Base-by-base conservation (phyloP, 2,113 vertebrate species). In the Ammodramus savannarum region DNA sequence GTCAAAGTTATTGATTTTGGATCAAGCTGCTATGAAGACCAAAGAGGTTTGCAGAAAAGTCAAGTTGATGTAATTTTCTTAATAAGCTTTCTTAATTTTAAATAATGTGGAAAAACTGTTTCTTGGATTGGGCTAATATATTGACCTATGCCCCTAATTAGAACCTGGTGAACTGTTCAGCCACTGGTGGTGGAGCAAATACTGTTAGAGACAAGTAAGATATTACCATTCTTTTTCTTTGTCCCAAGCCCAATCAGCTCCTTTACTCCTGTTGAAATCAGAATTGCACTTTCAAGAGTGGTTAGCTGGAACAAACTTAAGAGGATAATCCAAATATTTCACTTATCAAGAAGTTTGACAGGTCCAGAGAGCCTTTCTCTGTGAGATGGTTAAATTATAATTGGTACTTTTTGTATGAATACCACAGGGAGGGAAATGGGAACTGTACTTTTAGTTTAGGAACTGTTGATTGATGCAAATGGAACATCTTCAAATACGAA, bases 1-100 rank as follows among this genome's bases (percentile, higher is more conserved):
- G 99, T 99, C 93, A 99, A 99, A 97, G 99, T 99, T 83, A 99
- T 99, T 78, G 99, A 99, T 96, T 99, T 99, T 97, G 99, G 99
- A 88, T 99, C 99, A 67, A 99, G 99, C 94, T 99, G 99, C 95
- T 99, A 99, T 74, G 99, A 99, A 95, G 98, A 99, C 91, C 98
- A 99, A 97, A 98, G 98, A 98, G 99, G 99, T 99, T 91, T 96
- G 96, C 84, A 90, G 49, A 96, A 96, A 95, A 96, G 91, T 96
- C 95, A 96, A 94, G 43, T 96, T 95, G 91, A 96, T 97, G 95
- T 96, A 96, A 96, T 96, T 96, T 95, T 94, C 89, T 92, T 94
- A 85, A 92, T 93, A 96, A 93, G 83, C 81, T 93, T 96, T 90
- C 54, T 95, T 86, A 54, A 92, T 81, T 78, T 90, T 46, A 52